Conservation (phyloP, 2,888 invertebrate species). For the Hypercompe scribonia region DNA sequence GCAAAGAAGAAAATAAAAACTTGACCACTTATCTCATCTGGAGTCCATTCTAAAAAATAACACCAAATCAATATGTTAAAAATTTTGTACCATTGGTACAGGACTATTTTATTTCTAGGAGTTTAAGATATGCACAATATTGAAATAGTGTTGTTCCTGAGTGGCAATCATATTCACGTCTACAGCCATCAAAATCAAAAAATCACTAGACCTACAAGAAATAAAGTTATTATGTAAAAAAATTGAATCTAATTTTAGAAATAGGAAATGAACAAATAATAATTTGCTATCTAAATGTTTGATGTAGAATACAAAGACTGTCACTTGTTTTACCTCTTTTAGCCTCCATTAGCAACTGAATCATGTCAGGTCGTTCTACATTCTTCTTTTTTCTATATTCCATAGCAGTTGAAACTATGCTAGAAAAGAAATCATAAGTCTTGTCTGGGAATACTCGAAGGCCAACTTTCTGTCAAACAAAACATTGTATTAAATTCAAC, state of each 20-base stretch:
- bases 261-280: too few relatives aligned
- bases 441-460: slow-evolving; percentile 3
- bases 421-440: slow-evolving; percentile 51
- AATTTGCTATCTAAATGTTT: not conserved
- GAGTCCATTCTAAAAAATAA: slow-evolving; percentile 67
- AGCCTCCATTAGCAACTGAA: slow-evolving; percentile 80
- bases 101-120: too few relatives aligned
- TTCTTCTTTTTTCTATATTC: slow-evolving; percentile 71
- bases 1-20: slow-evolving; percentile 76
- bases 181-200: too few relatives aligned
- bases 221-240: too few relatives aligned
- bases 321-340: slow-evolving; percentile 52
- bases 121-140: too few relatives aligned
- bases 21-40: slow-evolving; percentile 72
- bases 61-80: not conserved
- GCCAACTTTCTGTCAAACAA: slow-evolving; percentile 9
- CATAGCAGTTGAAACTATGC: slow-evolving; percentile 63
- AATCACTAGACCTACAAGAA: too few relatives aligned
- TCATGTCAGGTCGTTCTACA: slow-evolving; percentile 82
- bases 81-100: too few relatives aligned
- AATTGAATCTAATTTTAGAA: too few relatives aligned
- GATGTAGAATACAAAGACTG: too few relatives aligned
- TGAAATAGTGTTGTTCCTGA: too few relatives aligned
- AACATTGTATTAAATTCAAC: not conserved
- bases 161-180: too few relatives aligned